Evolutionary conservation across 1,140 invertebrate species (phyloP).

Genomic region (Rhyacophila brunnea): DNA sequence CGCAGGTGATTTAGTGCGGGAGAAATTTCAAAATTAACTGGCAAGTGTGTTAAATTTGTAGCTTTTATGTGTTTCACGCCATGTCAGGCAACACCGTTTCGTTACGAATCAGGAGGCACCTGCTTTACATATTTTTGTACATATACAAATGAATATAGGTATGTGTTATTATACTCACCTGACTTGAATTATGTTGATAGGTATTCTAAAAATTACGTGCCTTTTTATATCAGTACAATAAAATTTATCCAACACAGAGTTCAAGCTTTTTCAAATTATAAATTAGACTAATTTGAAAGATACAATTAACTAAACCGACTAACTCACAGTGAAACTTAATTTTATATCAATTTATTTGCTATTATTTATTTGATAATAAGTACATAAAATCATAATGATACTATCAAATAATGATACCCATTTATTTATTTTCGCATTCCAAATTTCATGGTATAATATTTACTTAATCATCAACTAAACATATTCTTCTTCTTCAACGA

Average conservation of each 20-base stretch:
- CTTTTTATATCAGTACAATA: conserved; percentile 7
- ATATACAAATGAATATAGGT: conserved; percentile 11
- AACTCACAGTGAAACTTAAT: no score
- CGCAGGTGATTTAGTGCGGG: conserved; percentile 19
- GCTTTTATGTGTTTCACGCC: conserved; percentile 26
- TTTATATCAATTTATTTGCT: no score
- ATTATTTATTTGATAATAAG: no score
- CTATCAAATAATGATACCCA: no score
- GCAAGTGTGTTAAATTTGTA: conserved; percentile 23
- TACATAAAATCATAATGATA: no score
- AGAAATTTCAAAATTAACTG: conserved; percentile 23
- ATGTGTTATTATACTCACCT: conserved; percentile 4
- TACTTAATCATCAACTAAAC: no score
- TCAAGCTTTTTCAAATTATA: neutral
- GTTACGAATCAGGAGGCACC: conserved; percentile 25
- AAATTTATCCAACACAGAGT: neutral
- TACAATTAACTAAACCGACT: no score
- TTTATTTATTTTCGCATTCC: no score
- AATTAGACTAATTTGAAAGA: no score
- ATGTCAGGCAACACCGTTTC: conserved; percentile 20
- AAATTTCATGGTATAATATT: no score
- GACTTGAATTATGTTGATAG: conserved; percentile 27
- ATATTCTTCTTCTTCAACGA: no score
- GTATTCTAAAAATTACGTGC: conserved; percentile 22
- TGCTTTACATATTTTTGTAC: conserved; percentile 29